Conservation (phyloP, 2,797 vertebrate species). For the Hapalemur alaotrensis region DNA sequence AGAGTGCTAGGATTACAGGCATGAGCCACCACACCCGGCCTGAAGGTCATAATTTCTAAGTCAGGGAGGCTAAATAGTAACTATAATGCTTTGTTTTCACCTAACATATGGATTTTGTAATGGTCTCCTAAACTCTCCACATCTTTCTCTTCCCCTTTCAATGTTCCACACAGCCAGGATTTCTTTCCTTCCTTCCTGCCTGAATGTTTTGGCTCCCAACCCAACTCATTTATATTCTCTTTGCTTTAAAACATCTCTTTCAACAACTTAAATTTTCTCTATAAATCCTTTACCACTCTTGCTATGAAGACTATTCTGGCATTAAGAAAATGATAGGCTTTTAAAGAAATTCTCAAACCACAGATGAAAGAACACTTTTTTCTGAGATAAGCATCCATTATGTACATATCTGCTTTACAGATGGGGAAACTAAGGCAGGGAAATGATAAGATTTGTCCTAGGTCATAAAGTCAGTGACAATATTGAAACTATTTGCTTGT, state of each 20-base stretch:
- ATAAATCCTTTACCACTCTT: neutral
- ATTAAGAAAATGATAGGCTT: neutral
- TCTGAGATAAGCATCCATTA: neutral
- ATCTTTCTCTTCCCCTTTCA: neutral
- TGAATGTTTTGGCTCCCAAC: neutral
- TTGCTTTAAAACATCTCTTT: conserved; percentile 34
- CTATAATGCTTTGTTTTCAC: neutral
- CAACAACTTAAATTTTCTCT: neutral
- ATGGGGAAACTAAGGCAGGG: neutral
- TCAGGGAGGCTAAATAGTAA: neutral
- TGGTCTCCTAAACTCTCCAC: neutral
- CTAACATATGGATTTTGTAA: neutral
- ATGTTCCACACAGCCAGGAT: neutral
- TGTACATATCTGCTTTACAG: neutral
- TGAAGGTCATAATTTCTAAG: neutral
- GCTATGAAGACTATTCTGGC: neutral
- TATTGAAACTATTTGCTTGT: neutral
- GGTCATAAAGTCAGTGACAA: neutral
- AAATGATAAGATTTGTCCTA: conserved; percentile 3
- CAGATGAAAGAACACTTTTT: neutral
- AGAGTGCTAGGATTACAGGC: no score
- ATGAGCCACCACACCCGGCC: no score
- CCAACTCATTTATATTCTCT: conserved; percentile 9
- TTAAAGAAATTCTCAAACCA: neutral
- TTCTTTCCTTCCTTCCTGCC: neutral